Base-by-base conservation (phyloP, 2,888 invertebrate species). In the Eledona agricola region DNA sequence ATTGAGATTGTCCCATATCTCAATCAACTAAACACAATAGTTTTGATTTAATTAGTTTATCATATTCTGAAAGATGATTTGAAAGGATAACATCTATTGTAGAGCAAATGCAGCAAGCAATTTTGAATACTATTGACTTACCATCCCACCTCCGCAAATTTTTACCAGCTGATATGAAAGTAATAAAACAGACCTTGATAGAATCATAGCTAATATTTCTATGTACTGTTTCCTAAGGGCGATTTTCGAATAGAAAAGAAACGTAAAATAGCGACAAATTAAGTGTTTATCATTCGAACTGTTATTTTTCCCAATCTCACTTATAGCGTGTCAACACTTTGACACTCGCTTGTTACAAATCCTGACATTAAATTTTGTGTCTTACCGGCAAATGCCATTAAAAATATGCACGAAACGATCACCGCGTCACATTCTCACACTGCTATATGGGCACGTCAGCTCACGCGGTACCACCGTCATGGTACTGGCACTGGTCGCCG, bases 391-490 rank as follows among this genome's bases (percentile, higher is more conserved):
- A 32, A 17, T 35, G 51, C 40, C 42, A 51, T 31, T 35, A 29
- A 49, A 25, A n/a, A n/a, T n/a, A n/a, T n/a, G n/a, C 20, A 29
- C 17, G 25, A 11, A 23, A 35, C 11, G 16, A 25, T 32, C 11
- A 5, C 19, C 17, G 23, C 20, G 35, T 51, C 38, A 45, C 45
- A 52, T 52, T 11, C 32, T 34, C 38, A 38, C 32, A 28, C 37
- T 31, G 26, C 23, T 42, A 29, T 38, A 42, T 34, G 22, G 45
- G 51, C 37, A 47, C 40, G 34, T 50, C 32, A 32, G 12, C 15
- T 42, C 35, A 19, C 53, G 29, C 34, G 47, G 11, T 47, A 53
- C 40, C 47, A 53, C 42, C 34, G 22, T 47, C 42, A 43, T 47
- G 53, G 47, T 34, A 47, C 47, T 53, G 40, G 6, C 31, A n/a